phyloP scores from a whole-genome alignment of 2,888 invertebrate species.

The Harpagoxenus sublaevis region DNA sequence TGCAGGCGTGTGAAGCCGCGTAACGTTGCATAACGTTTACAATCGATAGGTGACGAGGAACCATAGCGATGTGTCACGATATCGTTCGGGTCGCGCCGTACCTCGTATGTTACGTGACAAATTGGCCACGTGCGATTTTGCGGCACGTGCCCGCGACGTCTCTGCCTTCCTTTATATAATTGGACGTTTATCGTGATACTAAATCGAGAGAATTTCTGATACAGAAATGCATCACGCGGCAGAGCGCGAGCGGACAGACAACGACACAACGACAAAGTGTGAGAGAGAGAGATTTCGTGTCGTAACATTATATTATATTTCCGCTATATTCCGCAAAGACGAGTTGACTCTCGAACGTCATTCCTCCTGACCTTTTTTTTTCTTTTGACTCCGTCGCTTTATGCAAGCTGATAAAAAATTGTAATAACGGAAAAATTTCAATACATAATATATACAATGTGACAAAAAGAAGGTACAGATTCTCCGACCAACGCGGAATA shows the following conservation, averaged over 20 bases:
- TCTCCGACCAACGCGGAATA: neutral
- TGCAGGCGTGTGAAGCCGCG: neutral
- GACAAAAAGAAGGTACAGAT: neutral
- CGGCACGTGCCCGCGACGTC: conserved; percentile 32
- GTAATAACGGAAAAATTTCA: conserved; percentile 6
- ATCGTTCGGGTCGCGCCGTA: neutral
- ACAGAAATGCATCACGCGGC: conserved; percentile 9
- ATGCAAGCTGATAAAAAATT: neutral
- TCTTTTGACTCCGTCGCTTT: neutral
- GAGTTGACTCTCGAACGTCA: neutral
- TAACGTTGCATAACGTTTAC: conserved; percentile 32
- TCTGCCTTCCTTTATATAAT: conserved; percentile 26
- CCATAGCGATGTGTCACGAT: conserved; percentile 18
- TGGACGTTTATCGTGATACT: conserved; percentile 25
- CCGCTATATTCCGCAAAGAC: neutral
- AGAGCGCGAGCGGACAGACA: neutral
- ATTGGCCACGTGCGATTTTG: conserved; percentile 41
- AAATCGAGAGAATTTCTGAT: conserved; percentile 14
- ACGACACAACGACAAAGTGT: neutral
- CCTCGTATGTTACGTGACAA: conserved; percentile 10
- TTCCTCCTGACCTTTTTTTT: neutral
- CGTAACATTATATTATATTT: neutral
- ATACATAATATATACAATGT: neutral
- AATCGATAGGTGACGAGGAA: conserved; percentile 35
- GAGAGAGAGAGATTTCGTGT: neutral